These are phyloP conservation scores for Branchipolynoe longqiensis DNA, from an alignment of 2,888 invertebrate species.

Conservation along the genomic window DNA sequence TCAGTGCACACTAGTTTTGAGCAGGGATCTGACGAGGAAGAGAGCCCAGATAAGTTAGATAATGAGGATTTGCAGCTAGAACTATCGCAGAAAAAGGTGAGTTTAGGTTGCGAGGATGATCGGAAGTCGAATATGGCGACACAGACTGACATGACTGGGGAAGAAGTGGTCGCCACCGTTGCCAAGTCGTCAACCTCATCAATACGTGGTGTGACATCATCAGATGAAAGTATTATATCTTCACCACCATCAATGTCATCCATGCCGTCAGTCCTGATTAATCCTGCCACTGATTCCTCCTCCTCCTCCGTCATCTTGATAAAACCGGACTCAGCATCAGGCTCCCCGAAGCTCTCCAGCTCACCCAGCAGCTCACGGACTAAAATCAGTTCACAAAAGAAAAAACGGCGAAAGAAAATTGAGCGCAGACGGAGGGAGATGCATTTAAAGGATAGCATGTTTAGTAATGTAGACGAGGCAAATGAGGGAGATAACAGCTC, in stretches of 20 bases:
- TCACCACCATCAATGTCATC: conserved; percentile 42
- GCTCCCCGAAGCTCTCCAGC: conserved; percentile 28
- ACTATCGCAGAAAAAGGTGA: background rate
- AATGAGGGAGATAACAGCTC: conserved; percentile 38
- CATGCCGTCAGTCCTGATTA: conserved; percentile 35
- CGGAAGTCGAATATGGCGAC: conserved; percentile 48
- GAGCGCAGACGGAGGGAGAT: conserved; percentile 28
- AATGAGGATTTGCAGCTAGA: background rate
- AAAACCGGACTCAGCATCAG: conserved; percentile 57
- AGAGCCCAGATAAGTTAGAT: background rate
- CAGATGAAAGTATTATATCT: background rate
- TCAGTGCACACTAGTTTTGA: conserved; percentile 49
- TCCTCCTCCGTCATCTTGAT: conserved; percentile 50
- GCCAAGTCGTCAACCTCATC: background rate
- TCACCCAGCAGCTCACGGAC: conserved; percentile 19
- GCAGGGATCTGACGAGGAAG: conserved; percentile 21
- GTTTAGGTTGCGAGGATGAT: conserved; percentile 18
- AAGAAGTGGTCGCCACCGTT: conserved; percentile 54
- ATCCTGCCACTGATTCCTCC: background rate
- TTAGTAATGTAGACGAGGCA: conserved; percentile 7
- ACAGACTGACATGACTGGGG: conserved; percentile 60
- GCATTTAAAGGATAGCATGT: conserved; percentile 23
- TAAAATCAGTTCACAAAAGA: conserved; percentile 24
- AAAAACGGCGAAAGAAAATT: conserved; percentile 43
- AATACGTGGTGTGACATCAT: background rate